Base-by-base conservation (phyloP, 2,888 invertebrate genomes). In the Amitus sp. region DNA sequence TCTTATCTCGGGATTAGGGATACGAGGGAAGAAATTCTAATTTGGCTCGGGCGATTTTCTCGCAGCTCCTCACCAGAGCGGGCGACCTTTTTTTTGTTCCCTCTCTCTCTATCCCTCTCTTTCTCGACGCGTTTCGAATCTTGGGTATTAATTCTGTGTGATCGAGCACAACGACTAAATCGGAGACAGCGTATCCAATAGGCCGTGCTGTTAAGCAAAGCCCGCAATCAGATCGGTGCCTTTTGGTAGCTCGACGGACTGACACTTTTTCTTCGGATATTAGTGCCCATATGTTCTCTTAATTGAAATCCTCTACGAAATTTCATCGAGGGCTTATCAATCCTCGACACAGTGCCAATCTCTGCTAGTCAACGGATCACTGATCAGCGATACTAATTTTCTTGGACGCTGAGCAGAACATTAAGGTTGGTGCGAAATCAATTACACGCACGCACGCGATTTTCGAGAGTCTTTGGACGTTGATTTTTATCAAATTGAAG, bases 271-370 rank as follows among this genome's bases (percentile, higher is more conserved):
- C 72, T 15, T 71, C 72, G 68, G 72, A 75, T 77, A 78, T 80
- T 79, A 79, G 77, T 74, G 77, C 75, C 78, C 75, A 80, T 79
- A 77, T 78, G 79, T 78, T 78, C 70, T 70, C 75, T 75, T 78
- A 77, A 79, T 79, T 77, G 74, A 77, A 77, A 63, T 61, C 57
- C 56, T 69, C 64, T 65, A n/a, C 63, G 46, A 12, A 30, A 15
- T 46, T 46, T 46, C 10, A 27, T 30, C 2, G 30, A 18, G 17
- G 15, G 15, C 30, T 46, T 46, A 17, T 30, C 28, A 30, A 23
- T 17, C 27, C 9, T 13, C 28, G 3, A 45, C 46, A 20, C 19
- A 17, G 17, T 19, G 42, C 42, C 42, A 34, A 34, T 42, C 19
- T 5, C 42, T 7, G 19, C 3, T 46, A 15, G 46, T 46, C 46